A percentile compares a stretch with the other conserved stretches of the same genome.
Evolutionary conservation across 2,797 vertebrate species (phyloP).

Genomic region (Chrysocyon brachyurus): DNA sequence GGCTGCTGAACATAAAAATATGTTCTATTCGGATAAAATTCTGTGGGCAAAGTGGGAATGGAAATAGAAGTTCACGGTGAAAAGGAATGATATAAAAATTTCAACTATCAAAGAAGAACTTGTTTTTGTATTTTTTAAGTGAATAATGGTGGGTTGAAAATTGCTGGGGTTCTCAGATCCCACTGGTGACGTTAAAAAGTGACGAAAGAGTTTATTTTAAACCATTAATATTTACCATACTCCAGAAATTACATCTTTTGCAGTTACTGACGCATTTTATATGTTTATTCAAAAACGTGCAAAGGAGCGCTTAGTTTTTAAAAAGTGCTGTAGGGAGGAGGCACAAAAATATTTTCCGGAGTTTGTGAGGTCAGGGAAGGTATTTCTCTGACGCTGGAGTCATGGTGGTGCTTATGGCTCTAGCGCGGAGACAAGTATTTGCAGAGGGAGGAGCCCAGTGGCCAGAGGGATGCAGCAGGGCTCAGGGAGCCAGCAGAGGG

Average conservation of each 20-base stretch:
- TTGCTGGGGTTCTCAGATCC: neutral
- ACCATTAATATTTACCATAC: slow-evolving; percentile 53
- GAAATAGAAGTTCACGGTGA: slow-evolving; percentile 54
- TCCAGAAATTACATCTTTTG: slow-evolving; percentile 61
- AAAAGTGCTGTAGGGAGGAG: neutral
- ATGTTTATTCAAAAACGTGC: slow-evolving; percentile 10
- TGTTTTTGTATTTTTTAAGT: neutral
- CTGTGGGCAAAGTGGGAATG: slow-evolving; percentile 60
- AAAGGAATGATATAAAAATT: slow-evolving; percentile 54
- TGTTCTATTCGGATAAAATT: slow-evolving; percentile 46
- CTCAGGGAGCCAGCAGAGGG: neutral
- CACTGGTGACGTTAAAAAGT: slow-evolving; percentile 21
- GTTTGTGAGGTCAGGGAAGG: slow-evolving; percentile 4
- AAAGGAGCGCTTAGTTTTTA: slow-evolving; percentile 31
- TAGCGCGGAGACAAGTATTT: too few species aligned
- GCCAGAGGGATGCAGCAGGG: neutral
- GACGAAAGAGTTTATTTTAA: slow-evolving; percentile 55
- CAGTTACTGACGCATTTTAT: slow-evolving; percentile 2
- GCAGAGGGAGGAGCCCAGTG: neutral
- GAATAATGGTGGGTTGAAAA: slow-evolving; percentile 39
- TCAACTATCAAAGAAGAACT: slow-evolving; percentile 59
- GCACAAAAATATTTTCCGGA: slow-evolving; percentile 29
- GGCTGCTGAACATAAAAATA: slow-evolving; percentile 37
- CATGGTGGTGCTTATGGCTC: neutral
- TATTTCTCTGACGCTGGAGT: neutral